Evolutionary conservation across 2,888 invertebrate species (phyloP).

Genomic region (Eugnorisma glareosa): DNA sequence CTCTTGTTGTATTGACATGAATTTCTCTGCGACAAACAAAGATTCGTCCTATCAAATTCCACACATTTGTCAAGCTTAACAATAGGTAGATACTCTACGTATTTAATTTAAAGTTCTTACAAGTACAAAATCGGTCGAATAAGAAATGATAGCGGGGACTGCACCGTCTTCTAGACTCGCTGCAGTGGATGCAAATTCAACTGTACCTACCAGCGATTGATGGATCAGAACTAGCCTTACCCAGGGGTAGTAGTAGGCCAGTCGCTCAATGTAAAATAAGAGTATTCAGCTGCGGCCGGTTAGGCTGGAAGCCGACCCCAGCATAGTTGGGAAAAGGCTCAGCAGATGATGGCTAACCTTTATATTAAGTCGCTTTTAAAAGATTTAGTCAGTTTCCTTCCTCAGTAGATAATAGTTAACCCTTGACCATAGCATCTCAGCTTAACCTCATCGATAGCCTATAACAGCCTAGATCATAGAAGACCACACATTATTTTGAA

Average conservation of each 20-base stretch:
- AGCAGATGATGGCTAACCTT: background rate
- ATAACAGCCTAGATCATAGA: background rate
- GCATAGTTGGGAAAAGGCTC: background rate
- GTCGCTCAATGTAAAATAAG: background rate
- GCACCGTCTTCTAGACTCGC: background rate
- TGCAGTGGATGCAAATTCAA: background rate
- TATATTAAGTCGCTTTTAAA: background rate
- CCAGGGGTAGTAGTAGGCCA: background rate
- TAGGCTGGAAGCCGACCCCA: background rate
- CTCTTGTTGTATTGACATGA: background rate
- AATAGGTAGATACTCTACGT: too few species aligned
- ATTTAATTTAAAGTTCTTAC: too few species aligned
- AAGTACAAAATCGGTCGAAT: background rate
- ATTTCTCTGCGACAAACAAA: background rate
- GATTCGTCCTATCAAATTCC: background rate
- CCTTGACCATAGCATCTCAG: constrained; percentile 19
- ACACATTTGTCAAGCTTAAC: background rate
- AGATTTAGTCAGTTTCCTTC: background rate
- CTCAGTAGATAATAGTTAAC: constrained; percentile 1
- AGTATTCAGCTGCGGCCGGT: background rate
- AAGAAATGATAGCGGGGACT: background rate
- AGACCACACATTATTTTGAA: constrained; percentile 12
- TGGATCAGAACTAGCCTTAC: background rate
- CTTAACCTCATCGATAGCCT: constrained; percentile 24
- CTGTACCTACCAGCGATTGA: background rate